Conservation (phyloP, 1,140 invertebrate species). For the Diorhabda elongata region DNA sequence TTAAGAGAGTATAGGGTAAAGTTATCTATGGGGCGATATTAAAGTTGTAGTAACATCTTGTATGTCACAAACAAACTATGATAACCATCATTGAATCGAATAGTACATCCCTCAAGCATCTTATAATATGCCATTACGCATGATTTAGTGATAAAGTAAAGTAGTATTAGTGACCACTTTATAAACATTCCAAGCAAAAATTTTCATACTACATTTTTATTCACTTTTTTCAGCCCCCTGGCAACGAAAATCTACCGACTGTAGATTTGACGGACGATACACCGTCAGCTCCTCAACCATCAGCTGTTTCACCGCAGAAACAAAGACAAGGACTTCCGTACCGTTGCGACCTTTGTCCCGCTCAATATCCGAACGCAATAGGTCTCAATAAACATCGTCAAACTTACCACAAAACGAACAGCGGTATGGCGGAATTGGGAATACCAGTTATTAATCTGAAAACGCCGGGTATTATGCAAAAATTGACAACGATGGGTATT, state of each 20-base stretch:
- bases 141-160: too few species aligned
- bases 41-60: too few species aligned
- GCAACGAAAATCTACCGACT: constrained; percentile 29
- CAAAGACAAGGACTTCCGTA: constrained; percentile 49
- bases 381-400: constrained; percentile 65
- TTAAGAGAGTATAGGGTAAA: too few species aligned
- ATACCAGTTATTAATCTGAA: constrained; percentile 70
- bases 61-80: too few species aligned
- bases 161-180: too few species aligned
- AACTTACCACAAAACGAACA: constrained; percentile 61
- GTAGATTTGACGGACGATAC: constrained; percentile 43
- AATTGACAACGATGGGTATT: constrained; percentile 64
- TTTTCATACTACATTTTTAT: too few species aligned
- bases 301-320: constrained; percentile 15
- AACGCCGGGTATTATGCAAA: constrained; percentile 58
- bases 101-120: too few species aligned
- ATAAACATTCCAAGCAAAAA: too few species aligned
- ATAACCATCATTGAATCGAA: too few species aligned
- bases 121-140: too few species aligned
- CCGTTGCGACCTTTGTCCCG: constrained; percentile 67
- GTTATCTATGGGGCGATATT: too few species aligned
- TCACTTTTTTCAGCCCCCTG: not conserved
- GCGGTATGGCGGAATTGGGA: constrained; percentile 56
- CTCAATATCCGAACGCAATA: constrained; percentile 63
- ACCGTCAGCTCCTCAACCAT: constrained; percentile 9